Evolutionary conservation across 2,113 vertebrate species (phyloP), one percentile per base, ranked within the genome.

Genomic region (Oreochromis niloticus): DNA sequence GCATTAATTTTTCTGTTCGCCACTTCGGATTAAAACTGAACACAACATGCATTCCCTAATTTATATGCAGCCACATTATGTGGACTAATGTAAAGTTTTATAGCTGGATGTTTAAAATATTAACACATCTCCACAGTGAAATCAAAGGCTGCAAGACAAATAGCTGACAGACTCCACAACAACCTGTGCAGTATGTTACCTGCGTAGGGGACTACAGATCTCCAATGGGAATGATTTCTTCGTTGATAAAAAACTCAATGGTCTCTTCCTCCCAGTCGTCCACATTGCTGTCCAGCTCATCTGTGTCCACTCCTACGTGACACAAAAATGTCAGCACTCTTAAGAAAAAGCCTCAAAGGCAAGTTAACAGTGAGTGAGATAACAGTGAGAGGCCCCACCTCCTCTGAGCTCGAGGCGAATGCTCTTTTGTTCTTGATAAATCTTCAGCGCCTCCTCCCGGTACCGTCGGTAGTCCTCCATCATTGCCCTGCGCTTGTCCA

Each of bases 211-310:
- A 97, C 96, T 98, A 99, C 96, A 98, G 97, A 95, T 96, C 97
- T 94, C 97, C 97, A 63, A 99, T 95, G 81, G 97, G 97, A 97
- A 99, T 97, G 94, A 98, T 97, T 97, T 99, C 98, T 97, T 99
- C 99, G 90, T 97, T 99, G 97, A 99, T 98, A 96, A 99, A 99
- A 96, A 99, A 99, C 93, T 99, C 99, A 87, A 99, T 98, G 87
- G 98, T 99, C 94, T 99, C 99, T 92, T 99, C 99, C 93, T 99
- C 99, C 98, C 98, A 99, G 95, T 99, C 98, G 1, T 99, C 99
- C 0, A 99, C 97, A 6, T 99, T 99, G 96, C 98, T 99, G 93
- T 99, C 98, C 93, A 98, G 96, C 90, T 99, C 98, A 27, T 99
- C 99, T 0, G 97, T 98, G 95, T 99, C 98, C 84, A 99, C 98